Percentiles rank a stretch among this genome's conserved stretches.
These are phyloP conservation scores for Gonatopus flavifemur DNA, from an alignment of 1,140 invertebrate genomes.

Conservation along the genomic window DNA sequence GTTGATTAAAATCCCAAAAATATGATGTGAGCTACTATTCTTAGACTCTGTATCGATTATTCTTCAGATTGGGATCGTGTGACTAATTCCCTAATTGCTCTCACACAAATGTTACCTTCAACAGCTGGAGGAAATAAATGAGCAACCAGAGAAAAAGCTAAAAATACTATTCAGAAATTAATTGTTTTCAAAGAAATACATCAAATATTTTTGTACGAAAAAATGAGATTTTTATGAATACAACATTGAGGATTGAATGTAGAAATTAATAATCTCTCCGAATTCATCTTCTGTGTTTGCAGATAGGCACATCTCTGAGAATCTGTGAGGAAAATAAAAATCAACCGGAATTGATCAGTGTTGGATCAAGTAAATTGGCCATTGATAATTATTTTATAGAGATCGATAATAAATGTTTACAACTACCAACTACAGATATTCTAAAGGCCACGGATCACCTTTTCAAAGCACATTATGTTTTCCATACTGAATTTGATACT, in stretches of 20 bases:
- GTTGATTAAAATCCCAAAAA: no score
- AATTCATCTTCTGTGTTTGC: not conserved
- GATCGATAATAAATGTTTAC: not conserved
- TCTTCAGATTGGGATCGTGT: not conserved
- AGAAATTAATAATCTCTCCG: not conserved
- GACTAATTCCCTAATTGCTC: conserved; percentile 1
- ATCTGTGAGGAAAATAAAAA: not conserved
- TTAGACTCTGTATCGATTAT: no score
- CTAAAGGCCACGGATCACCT: conserved; percentile 1
- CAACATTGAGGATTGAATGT: not conserved
- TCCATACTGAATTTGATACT: conserved; percentile 1
- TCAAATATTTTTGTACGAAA: not conserved
- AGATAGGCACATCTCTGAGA: not conserved
- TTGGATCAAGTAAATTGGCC: conserved; percentile 1
- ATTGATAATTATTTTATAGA: conserved; percentile 4
- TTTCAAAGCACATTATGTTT: conserved; percentile 7
- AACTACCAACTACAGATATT: not conserved
- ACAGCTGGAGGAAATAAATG: not conserved
- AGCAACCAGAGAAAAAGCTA: conserved; percentile 3
- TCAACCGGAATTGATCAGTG: conserved; percentile 6
- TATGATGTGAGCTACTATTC: no score
- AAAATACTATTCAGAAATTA: not conserved
- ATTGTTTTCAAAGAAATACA: not conserved
- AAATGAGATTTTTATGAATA: not conserved
- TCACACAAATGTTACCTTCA: not conserved